Percentiles rank a stretch among this genome's conserved stretches.
phyloP scores from a whole-genome alignment of 2,113 vertebrate species.

The Calidris pygmaea region DNA sequence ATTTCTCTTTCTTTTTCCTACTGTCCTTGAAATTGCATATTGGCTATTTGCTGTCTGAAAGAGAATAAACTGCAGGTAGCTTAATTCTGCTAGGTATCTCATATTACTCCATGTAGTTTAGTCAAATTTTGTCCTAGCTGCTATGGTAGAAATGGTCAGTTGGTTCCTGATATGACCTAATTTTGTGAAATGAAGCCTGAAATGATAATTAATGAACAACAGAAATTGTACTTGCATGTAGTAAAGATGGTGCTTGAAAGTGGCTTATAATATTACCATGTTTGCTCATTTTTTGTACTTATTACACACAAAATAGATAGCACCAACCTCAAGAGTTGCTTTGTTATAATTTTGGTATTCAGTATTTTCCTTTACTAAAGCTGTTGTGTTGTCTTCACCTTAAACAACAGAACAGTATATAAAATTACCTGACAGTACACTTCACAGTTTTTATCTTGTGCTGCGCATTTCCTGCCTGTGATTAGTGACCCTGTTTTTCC shows the following conservation, averaged over 20 bases:
- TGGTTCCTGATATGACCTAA: background rate
- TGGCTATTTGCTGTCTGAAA: background rate
- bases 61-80: background rate
- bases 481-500: background rate
- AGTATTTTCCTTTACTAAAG: background rate
- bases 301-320: background rate
- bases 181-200: background rate
- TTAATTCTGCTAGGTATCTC: background rate
- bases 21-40: background rate
- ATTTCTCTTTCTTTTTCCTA: background rate
- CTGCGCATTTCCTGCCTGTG: fast-evolving
- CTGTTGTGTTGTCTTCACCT: background rate
- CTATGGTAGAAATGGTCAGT: background rate
- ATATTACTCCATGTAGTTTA: background rate
- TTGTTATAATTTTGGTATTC: background rate
- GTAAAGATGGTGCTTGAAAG: background rate
- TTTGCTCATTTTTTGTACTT: background rate
- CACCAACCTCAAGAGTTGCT: background rate
- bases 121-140: background rate
- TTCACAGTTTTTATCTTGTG: background rate
- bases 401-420: background rate
- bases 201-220: background rate
- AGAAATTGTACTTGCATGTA: background rate
- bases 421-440: background rate
- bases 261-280: background rate